Evolutionary conservation across 2,888 invertebrate genomes (phyloP), one percentile per base, ranked within the genome.

Genomic region (Drosophila heteroneura): DNA sequence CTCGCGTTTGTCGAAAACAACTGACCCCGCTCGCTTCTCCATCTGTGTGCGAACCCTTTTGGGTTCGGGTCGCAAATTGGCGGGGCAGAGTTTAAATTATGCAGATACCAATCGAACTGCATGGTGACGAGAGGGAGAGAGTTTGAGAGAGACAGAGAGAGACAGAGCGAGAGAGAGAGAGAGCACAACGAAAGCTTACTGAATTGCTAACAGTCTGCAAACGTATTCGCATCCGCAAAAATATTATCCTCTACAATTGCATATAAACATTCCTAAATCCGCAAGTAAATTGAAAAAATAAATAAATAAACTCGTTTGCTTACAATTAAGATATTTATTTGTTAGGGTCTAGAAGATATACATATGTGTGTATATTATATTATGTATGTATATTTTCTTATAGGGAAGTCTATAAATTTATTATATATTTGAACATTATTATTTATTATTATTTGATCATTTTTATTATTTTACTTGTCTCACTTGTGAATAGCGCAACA

Each of bases 181-280:
- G 47, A 47, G 47, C 44, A 59, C 49, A 57, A 49, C 78, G 39
- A 77, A 68, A 78, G 73, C 73, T 77, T 76, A 73, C 68, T 10
- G 52, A 57, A 60, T 60, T 10, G 54, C 39, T 63, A 72, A 56
- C 73, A 60, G 6, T 69, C 53, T 60, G 39, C 51, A 69, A 78
- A 68, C 22, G 22, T 65, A 65, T 64, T 72, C 71, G 54, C 64
- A 57, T 60, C 62, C 47, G 22, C 28, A 62, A 53, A 61, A 22
- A 16, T 28, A 77, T 56, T 67, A 62, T 54, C 44, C 67, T 51
- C 30, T 54, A 56, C 54, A 57, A 53, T 76, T 75, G 47, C 22
- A 47, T 14, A 47, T 16, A 47, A 47, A 19, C 22, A 47, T 47
- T 49, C 61, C 61, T 49, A 64, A 57, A 62, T 56, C 49, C 26